Conservation (phyloP, 2,797 vertebrate genomes). For the Microctenopoma lineatum region DNA sequence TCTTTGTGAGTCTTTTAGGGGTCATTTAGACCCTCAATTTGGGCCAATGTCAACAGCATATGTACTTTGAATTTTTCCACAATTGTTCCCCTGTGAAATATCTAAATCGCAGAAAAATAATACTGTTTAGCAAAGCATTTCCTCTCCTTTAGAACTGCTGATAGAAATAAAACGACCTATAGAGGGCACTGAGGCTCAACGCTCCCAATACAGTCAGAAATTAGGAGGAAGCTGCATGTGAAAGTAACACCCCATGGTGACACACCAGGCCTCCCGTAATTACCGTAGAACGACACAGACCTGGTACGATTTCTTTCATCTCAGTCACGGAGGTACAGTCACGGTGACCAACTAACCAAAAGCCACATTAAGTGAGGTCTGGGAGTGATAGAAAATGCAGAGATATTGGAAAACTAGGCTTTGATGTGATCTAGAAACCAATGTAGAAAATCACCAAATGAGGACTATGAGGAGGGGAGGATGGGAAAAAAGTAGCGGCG, state of each 20-base stretch:
- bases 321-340: conserved; percentile 60
- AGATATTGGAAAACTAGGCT: conserved; percentile 43
- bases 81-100: background rate
- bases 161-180: conserved; percentile 9
- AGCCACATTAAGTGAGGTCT: conserved; percentile 63
- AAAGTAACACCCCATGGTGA: conserved; percentile 48
- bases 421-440: conserved; percentile 53
- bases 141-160: background rate
- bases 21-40: background rate
- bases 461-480: conserved; percentile 15
- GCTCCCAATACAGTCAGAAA: background rate
- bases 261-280: conserved; percentile 32
- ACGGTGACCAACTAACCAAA: conserved; percentile 53
- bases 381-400: conserved; percentile 39
- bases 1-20: background rate
- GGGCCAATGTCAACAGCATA: background rate
- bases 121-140: background rate
- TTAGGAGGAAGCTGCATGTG: conserved; percentile 10
- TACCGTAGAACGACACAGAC: conserved; percentile 45
- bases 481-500: background rate
- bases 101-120: conserved; percentile 7
- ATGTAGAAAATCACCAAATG: conserved; percentile 53
- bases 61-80: conserved; percentile 5
- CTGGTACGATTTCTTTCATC: conserved; percentile 61
- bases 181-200: background rate